Conservation (phyloP, 2,888 invertebrate species). For the Ganaspis brasiliensis region DNA sequence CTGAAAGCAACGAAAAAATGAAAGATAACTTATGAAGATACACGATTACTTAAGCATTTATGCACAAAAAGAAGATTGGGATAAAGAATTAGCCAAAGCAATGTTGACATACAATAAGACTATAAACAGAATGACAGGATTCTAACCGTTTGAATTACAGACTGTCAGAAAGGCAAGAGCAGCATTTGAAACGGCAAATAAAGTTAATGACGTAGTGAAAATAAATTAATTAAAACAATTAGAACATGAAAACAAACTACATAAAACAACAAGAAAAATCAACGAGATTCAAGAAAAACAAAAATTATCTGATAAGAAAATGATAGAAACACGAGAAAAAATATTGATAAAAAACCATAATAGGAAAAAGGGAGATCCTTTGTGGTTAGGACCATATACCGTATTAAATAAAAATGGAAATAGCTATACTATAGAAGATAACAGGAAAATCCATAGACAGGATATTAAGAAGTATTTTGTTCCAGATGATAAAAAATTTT, state of each 20-base stretch:
- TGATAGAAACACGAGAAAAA: background rate
- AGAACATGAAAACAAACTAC: slow-evolving; percentile 1
- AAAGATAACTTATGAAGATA: background rate
- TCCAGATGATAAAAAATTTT: background rate
- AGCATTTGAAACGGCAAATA: background rate
- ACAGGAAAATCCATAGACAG: background rate
- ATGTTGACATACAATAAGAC: background rate
- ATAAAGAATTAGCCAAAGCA: background rate
- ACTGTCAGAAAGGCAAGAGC: background rate
- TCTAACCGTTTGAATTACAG: background rate
- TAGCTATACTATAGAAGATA: background rate
- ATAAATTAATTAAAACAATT: background rate
- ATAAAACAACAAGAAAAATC: background rate
- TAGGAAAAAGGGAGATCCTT: background rate
- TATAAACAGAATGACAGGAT: background rate
- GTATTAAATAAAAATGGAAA: background rate
- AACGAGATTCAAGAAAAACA: background rate
- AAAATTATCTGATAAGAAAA: background rate
- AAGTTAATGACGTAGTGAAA: background rate
- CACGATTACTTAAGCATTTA: background rate
- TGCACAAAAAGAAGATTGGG: slow-evolving; percentile 2
- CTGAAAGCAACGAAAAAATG: slow-evolving; percentile 1
- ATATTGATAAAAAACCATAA: background rate
- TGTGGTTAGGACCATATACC: background rate
- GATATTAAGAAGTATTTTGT: background rate